phyloP scores from a whole-genome alignment of 2,113 vertebrate species.

The Platichthys stellatus region DNA sequence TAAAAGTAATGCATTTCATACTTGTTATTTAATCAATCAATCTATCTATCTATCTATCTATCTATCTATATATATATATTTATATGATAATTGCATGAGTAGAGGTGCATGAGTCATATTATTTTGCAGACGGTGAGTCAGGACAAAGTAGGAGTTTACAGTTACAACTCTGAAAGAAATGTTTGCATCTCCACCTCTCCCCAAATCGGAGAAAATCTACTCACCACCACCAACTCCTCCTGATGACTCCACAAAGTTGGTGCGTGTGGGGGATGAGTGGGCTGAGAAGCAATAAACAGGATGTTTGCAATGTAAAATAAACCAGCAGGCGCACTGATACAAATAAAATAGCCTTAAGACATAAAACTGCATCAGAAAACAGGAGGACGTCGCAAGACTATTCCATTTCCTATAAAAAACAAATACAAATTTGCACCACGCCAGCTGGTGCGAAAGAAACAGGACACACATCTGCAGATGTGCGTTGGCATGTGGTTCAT shows the following conservation, averaged over 20 bases:
- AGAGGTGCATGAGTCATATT: conserved; percentile 26
- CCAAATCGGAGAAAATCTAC: conserved; percentile 28
- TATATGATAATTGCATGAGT: not conserved
- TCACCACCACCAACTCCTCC: conserved; percentile 53
- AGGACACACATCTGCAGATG: conserved; percentile 6
- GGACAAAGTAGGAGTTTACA: conserved; percentile 46
- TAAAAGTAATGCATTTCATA: too few species aligned
- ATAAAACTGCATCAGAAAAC: conserved; percentile 50
- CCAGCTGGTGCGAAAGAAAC: conserved; percentile 17
- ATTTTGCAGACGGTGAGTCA: conserved; percentile 54
- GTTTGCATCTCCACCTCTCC: conserved; percentile 18
- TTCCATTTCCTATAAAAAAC: conserved; percentile 12
- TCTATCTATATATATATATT: not conserved
- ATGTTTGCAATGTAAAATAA: conserved; percentile 53
- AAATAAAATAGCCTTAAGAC: conserved; percentile 18
- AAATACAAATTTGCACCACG: not conserved
- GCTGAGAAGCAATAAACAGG: conserved; percentile 54
- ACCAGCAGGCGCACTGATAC: conserved; percentile 40
- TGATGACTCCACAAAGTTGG: conserved; percentile 62
- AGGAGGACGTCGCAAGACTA: not conserved
- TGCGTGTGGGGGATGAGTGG: conserved; percentile 60
- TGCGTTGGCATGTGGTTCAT: not conserved
- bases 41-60: too few species aligned
- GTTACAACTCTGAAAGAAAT: conserved; percentile 36
- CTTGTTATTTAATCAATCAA: too few species aligned